Evolutionary conservation across 2,797 vertebrate species (phyloP).

Genomic region (Rhincodon typus): DNA sequence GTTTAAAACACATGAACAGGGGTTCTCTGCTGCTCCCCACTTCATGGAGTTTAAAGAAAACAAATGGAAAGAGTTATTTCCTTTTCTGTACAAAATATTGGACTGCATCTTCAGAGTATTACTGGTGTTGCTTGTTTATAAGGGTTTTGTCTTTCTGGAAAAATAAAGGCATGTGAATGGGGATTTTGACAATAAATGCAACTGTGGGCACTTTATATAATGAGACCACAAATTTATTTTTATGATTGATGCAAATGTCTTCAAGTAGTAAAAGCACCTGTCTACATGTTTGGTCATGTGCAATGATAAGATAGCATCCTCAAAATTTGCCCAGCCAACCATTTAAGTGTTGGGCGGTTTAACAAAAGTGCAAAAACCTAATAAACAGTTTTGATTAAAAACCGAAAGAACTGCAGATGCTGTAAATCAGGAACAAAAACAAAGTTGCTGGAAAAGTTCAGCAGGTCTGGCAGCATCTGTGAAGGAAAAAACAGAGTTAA

Average conservation of each 20-base stretch:
- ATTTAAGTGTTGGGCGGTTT: background rate
- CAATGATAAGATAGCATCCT: background rate
- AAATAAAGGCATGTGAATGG: conserved; percentile 32
- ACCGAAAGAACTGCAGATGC: too few species aligned
- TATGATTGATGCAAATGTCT: conserved; percentile 19
- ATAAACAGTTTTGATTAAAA: background rate
- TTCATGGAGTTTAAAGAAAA: background rate
- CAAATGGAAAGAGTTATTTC: background rate
- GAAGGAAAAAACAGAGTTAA: too few species aligned
- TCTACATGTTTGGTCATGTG: background rate
- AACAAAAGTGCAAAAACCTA: background rate
- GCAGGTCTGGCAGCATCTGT: too few species aligned
- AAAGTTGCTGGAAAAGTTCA: too few species aligned
- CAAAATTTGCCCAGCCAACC: background rate
- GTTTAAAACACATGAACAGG: background rate
- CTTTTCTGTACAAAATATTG: conserved; percentile 22
- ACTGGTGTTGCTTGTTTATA: conserved; percentile 7
- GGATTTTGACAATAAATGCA: conserved; percentile 32
- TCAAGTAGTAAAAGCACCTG: background rate
- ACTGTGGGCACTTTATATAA: conserved; percentile 32
- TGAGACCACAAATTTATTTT: background rate
- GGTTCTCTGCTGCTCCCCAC: background rate
- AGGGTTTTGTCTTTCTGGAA: conserved; percentile 18
- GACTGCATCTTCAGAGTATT: conserved; percentile 27
- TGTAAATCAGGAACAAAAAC: too few species aligned